Conservation (phyloP, 2,888 invertebrate species). For the Anarsia innoxiella region DNA sequence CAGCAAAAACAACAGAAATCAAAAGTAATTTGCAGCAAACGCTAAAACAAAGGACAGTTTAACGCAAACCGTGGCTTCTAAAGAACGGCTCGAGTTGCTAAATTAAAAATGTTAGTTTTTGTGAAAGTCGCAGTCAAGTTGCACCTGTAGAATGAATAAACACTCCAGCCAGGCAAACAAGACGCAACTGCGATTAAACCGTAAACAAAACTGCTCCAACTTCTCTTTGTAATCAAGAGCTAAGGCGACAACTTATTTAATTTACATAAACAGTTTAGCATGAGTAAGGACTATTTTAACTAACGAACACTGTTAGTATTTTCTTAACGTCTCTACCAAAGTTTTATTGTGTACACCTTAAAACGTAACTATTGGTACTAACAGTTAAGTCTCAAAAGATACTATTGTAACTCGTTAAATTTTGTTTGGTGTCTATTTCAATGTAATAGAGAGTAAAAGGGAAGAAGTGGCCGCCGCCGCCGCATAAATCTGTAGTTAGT, state of each 20-base stretch:
- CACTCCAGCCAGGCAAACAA: constrained; percentile 35
- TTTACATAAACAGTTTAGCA: constrained; percentile 61
- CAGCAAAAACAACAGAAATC: too few relatives aligned
- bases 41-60: not conserved
- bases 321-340: too few relatives aligned
- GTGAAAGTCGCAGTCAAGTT: constrained; percentile 19
- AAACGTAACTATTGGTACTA: too few relatives aligned
- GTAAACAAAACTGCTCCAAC: constrained; percentile 55
- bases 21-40: not conserved
- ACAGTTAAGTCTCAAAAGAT: too few relatives aligned
- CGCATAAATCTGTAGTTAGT: constrained; percentile 42
- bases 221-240: constrained; percentile 62
- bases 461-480: constrained; percentile 23
- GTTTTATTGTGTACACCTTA: too few relatives aligned
- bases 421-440: too few relatives aligned
- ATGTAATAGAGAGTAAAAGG: not conserved
- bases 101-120: constrained; percentile 13
- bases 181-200: constrained; percentile 49
- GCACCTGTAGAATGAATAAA: constrained; percentile 39
- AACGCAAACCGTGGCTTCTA: not conserved
- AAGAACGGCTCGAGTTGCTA: constrained; percentile 1
- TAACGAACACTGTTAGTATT: constrained; percentile 28
- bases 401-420: too few relatives aligned
- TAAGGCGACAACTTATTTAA: constrained; percentile 60
- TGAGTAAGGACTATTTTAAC: constrained; percentile 44